Conservation (phyloP, 2,113 vertebrate genomes). For the Tamias sibiricus region DNA sequence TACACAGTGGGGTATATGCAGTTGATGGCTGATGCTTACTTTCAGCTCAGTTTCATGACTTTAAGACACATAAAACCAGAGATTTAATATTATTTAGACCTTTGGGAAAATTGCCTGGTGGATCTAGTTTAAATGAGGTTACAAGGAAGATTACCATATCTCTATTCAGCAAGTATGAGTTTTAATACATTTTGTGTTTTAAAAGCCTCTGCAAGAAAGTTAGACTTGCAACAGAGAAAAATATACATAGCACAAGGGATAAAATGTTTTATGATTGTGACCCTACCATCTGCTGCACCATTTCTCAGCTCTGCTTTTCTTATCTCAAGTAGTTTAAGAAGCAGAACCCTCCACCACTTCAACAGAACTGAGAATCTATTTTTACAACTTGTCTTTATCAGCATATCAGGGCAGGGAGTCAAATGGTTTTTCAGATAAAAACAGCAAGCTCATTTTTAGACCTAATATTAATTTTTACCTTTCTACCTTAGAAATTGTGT, state of each 20-base stretch:
- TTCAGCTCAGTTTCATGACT: neutral
- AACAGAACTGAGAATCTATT: slow-evolving; percentile 33
- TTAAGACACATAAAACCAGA: neutral
- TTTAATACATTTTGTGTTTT: slow-evolving; percentile 2
- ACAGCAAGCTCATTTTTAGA: slow-evolving; percentile 53
- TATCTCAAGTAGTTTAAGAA: slow-evolving; percentile 19
- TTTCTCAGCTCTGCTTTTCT: slow-evolving; percentile 46
- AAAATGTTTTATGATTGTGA: neutral
- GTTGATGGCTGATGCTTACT: neutral
- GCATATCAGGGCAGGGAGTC: neutral
- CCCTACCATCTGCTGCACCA: neutral
- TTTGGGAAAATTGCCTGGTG: slow-evolving; percentile 39
- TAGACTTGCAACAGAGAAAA: slow-evolving; percentile 39
- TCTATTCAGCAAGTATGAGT: neutral
- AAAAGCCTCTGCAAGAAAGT: slow-evolving; percentile 41
- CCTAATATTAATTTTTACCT: neutral
- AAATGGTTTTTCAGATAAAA: slow-evolving; percentile 64
- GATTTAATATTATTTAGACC: neutral
- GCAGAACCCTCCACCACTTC: neutral
- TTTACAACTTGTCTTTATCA: slow-evolving; percentile 62
- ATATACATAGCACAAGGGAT: neutral
- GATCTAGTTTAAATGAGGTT: slow-evolving; percentile 45
- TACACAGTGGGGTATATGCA: neutral
- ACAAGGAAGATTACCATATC: slow-evolving; percentile 24
- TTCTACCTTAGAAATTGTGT: neutral